These are phyloP conservation scores for Myiotriccus ornatus DNA, from an alignment of 2,797 vertebrate genomes.

Conservation along the genomic window DNA sequence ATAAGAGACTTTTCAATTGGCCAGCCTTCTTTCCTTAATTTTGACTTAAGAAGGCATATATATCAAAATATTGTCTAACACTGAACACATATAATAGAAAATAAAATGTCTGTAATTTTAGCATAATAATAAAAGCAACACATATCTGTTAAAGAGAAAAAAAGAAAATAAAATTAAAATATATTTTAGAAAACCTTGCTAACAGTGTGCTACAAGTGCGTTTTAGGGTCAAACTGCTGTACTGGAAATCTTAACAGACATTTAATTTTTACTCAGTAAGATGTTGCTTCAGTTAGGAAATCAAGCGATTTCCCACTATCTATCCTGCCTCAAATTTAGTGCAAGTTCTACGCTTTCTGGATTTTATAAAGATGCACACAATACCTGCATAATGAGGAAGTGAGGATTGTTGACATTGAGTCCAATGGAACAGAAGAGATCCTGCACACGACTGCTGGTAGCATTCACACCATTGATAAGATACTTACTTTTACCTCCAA, in stretches of 20 bases:
- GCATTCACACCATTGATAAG: slow-evolving; percentile 93
- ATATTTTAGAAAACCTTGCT: not conserved
- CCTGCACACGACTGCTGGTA: slow-evolving; percentile 87
- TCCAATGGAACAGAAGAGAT: slow-evolving; percentile 94
- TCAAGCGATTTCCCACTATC: not conserved
- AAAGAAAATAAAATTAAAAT: not conserved
- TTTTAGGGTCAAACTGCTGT: not conserved
- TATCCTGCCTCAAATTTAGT: not conserved
- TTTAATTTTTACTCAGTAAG: not conserved
- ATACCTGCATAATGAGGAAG: slow-evolving; percentile 99
- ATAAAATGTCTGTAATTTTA: not conserved
- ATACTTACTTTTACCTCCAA: slow-evolving; percentile 94
- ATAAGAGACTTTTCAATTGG: not conserved
- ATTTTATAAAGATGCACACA: not conserved
- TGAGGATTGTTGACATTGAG: slow-evolving; percentile 98
- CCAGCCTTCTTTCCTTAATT: not conserved
- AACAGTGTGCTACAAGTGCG: not conserved
- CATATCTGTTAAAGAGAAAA: not conserved
- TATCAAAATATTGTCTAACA: not conserved
- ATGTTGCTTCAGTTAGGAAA: not conserved
- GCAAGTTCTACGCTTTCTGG: not conserved
- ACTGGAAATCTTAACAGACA: not conserved
- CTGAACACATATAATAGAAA: not conserved
- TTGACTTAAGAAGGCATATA: not conserved
- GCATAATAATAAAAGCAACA: not conserved